Evolutionary conservation across 2,888 invertebrate species (phyloP).

Genomic region (Axea sp.): DNA sequence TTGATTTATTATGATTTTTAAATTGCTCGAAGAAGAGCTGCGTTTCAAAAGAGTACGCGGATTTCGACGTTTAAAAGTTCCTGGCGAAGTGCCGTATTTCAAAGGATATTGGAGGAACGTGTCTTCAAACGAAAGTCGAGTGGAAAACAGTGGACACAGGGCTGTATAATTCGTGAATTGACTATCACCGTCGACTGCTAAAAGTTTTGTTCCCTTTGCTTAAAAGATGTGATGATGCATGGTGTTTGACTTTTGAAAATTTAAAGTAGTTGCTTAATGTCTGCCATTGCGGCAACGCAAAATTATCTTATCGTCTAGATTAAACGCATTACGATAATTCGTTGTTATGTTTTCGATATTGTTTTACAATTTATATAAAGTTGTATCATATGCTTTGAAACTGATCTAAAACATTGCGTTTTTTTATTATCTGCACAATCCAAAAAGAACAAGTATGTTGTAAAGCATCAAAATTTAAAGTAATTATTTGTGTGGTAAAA

Average conservation of each 20-base stretch:
- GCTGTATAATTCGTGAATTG: conserved; percentile 14
- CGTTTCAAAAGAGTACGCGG: not conserved
- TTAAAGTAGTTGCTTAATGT: conserved; percentile 10
- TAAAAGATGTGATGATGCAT: conserved; percentile 23
- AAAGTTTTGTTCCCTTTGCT: conserved; percentile 17
- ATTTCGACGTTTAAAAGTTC: conserved; percentile 8
- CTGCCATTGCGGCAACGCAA: conserved; percentile 6
- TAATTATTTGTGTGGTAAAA: no score
- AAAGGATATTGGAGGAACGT: conserved; percentile 9
- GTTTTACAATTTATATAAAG: no score
- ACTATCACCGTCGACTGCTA: conserved; percentile 15
- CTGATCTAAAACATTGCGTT: no score
- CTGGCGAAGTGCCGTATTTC: conserved; percentile 9
- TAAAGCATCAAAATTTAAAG: no score
- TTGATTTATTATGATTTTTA: no score
- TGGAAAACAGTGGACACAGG: conserved; percentile 14
- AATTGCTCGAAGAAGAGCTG: not conserved
- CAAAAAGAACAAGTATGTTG: no score
- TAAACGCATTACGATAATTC: conserved; percentile 25
- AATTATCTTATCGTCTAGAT: conserved; percentile 10
- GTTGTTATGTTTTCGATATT: no score
- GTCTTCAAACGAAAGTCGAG: not conserved
- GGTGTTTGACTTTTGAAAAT: conserved; percentile 27
- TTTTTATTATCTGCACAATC: no score
- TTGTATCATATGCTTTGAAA: no score